Percentiles rank a stretch among this genome's conserved stretches.
These are phyloP conservation scores for Calameuta filiformis DNA, from an alignment of 2,888 invertebrate genomes.

Conservation along the genomic window DNA sequence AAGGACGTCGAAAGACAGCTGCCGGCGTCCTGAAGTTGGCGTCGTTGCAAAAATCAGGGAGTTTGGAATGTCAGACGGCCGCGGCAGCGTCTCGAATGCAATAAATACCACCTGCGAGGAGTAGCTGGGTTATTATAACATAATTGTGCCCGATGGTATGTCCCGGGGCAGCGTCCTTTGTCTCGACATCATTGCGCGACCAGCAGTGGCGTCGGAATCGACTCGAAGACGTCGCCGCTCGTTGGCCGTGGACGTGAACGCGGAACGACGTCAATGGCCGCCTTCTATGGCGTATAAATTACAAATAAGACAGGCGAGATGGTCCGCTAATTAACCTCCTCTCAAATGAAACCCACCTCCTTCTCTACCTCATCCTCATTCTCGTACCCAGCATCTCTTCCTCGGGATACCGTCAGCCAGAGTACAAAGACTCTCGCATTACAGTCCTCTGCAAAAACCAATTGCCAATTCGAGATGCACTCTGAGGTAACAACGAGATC, in stretches of 20 bases:
- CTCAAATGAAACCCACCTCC: constrained; percentile 43
- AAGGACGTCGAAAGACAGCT: too few species aligned
- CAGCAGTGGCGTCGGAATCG: constrained; percentile 15
- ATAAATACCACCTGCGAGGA: constrained; percentile 36
- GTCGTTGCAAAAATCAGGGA: neutral
- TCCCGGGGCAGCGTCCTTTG: constrained; percentile 34
- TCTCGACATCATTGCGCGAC: constrained; percentile 31
- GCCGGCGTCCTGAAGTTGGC: too few species aligned
- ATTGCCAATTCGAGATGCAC: too few species aligned
- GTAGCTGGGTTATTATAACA: constrained; percentile 43
- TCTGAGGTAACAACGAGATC: too few species aligned
- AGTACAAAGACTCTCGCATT: too few species aligned
- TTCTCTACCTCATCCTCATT: neutral
- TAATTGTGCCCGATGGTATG: constrained; percentile 42
- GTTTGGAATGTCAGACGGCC: neutral
- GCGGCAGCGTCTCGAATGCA: constrained; percentile 13
- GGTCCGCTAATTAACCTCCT: constrained; percentile 54
- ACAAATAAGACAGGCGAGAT: constrained; percentile 50
- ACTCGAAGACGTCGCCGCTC: too few species aligned
- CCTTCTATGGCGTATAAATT: constrained; percentile 47
- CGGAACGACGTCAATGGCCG: constrained; percentile 38
- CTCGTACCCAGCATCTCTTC: too few species aligned
- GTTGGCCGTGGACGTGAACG: constrained; percentile 10
- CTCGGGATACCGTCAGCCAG: too few species aligned
- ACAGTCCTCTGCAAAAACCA: too few species aligned